Evolutionary conservation across 2,113 vertebrate genomes (phyloP).

Genomic region (Dermatemys mawii): DNA sequence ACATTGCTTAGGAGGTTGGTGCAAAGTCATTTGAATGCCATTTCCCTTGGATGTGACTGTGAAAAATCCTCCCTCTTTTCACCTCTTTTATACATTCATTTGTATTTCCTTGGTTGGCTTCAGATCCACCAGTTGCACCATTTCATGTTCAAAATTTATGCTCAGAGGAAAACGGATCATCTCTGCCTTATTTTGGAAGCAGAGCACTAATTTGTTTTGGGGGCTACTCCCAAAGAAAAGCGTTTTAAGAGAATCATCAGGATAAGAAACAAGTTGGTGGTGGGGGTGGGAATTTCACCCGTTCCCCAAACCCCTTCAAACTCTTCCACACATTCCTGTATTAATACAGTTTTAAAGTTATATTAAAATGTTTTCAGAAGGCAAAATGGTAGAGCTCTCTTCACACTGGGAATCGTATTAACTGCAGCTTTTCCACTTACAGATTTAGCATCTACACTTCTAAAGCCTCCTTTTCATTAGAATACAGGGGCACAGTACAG

Average conservation of each 20-base stretch:
- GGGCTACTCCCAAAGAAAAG: neutral
- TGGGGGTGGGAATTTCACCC: neutral
- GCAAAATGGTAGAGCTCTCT: conserved; percentile 32
- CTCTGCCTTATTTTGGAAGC: neutral
- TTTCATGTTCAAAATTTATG: neutral
- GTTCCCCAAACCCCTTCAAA: no score
- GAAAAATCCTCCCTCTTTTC: neutral
- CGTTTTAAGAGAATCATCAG: neutral
- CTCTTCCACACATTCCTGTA: neutral
- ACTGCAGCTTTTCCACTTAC: conserved; percentile 41
- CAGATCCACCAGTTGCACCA: neutral
- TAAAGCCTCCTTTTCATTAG: conserved; percentile 64
- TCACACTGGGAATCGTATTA: conserved; percentile 36
- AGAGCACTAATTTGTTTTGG: neutral
- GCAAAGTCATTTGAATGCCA: neutral
- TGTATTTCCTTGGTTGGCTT: neutral
- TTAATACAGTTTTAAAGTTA: neutral
- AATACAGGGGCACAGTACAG: conserved; percentile 61
- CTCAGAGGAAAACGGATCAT: neutral
- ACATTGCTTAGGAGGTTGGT: neutral
- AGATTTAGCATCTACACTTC: conserved; percentile 60
- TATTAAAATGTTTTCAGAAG: conserved; percentile 52
- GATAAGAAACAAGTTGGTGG: conserved; percentile 23
- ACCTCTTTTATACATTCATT: neutral
- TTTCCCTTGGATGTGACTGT: neutral